A percentile compares a stretch with the other conserved stretches of the same genome.
Evolutionary conservation across 2,113 vertebrate species (phyloP).

Genomic region (Onychorhynchus coronatus): DNA sequence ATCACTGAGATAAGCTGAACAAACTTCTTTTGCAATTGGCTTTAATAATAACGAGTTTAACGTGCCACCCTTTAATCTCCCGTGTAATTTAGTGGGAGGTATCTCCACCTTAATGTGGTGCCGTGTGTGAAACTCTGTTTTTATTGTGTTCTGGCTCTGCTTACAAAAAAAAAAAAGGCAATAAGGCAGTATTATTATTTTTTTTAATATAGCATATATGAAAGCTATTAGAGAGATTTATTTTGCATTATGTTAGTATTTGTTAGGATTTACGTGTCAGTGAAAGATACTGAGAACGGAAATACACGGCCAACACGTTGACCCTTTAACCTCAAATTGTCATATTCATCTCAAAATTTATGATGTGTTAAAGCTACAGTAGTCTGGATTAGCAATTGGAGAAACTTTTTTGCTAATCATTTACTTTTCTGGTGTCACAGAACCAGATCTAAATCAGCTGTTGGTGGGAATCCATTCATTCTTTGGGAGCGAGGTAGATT

Average conservation of each 20-base stretch:
- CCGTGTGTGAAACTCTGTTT: not conserved
- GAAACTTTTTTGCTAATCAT: not conserved
- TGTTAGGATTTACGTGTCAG: not conserved
- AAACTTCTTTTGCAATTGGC: not conserved
- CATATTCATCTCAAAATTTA: not conserved
- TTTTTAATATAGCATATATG: not conserved
- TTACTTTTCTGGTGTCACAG: not conserved
- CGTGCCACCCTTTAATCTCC: not conserved
- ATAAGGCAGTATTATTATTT: not conserved
- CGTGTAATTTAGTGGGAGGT: not conserved
- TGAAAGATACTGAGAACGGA: not conserved
- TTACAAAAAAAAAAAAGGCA: not conserved
- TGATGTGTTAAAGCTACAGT: conserved; percentile 1
- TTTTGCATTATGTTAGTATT: not conserved
- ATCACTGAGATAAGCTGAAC: not conserved
- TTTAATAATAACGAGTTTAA: not conserved
- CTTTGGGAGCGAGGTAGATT: not conserved
- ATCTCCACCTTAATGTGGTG: not conserved
- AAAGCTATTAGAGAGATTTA: not conserved
- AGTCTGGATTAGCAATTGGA: not conserved
- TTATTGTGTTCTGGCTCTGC: not conserved
- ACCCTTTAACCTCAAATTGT: not conserved
- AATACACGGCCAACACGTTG: not conserved
- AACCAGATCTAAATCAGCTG: not conserved
- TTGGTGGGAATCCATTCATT: not conserved